A percentile compares a stretch with the other conserved stretches of the same genome.
phyloP scores from a whole-genome alignment of 1,140 invertebrate species.

The Kradibia gibbosae region DNA sequence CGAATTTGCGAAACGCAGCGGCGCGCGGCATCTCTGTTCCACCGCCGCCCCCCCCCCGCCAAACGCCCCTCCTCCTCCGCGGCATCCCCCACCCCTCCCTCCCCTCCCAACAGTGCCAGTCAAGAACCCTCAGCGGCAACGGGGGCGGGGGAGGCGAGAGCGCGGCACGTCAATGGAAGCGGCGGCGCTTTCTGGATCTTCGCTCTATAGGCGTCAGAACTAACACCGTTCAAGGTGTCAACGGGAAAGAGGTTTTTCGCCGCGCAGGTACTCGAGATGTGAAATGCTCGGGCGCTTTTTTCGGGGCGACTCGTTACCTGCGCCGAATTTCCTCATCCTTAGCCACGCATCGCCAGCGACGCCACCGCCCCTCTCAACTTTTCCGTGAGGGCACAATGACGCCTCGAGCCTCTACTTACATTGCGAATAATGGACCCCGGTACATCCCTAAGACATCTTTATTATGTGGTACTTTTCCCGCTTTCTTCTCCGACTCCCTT shows the following conservation, averaged over 20 bases:
- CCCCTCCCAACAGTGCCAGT: constrained; percentile 41
- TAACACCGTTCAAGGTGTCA: constrained; percentile 72
- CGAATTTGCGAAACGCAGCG: constrained; percentile 72
- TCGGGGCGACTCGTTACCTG: background rate
- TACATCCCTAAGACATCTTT: constrained; percentile 41
- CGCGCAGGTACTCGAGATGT: constrained; percentile 61
- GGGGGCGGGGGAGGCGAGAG: background rate
- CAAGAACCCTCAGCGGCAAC: too few relatives aligned
- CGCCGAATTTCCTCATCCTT: background rate
- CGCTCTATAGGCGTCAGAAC: constrained; percentile 67
- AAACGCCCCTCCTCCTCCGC: too few relatives aligned
- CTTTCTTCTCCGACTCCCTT: background rate
- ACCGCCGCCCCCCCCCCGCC: constrained; percentile 50
- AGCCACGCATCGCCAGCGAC: background rate
- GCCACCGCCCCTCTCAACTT: constrained; percentile 58
- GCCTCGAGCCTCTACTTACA: constrained; percentile 46
- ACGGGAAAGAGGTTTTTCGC: constrained; percentile 65
- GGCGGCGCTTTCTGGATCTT: constrained; percentile 53
- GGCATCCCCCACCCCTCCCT: constrained; percentile 51
- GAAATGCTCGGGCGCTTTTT: constrained; percentile 21
- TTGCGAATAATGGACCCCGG: constrained; percentile 13
- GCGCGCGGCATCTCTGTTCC: constrained; percentile 44
- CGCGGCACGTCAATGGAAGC: constrained; percentile 57
- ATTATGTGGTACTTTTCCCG: constrained; percentile 32
- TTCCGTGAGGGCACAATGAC: constrained; percentile 45